A percentile compares a stretch with the other conserved stretches of the same genome.
Conservation (phyloP, 2,888 invertebrate species). For the Archips xylosteana region DNA sequence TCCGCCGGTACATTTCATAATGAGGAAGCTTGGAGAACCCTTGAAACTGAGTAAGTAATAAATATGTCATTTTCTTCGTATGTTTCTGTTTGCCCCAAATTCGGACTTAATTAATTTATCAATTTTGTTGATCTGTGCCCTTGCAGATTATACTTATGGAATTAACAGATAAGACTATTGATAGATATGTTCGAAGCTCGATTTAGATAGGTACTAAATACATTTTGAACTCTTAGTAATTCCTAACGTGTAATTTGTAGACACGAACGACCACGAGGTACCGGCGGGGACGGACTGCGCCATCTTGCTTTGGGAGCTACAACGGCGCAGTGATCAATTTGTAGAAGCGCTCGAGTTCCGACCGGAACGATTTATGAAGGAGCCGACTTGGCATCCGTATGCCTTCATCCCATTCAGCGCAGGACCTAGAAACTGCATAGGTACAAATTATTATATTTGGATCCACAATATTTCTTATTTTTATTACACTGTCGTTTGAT, state of each 20-base stretch:
- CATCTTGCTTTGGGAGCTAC: slow-evolving; percentile 53
- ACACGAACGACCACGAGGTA: slow-evolving; percentile 18
- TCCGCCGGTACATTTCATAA: slow-evolving; percentile 86
- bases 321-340: slow-evolving; percentile 73
- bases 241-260: neutral
- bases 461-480: too few species aligned
- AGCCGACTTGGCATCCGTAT: slow-evolving; percentile 63
- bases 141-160: too few species aligned
- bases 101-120: too few species aligned
- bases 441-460: neutral
- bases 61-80: too few species aligned
- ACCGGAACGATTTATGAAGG: slow-evolving; percentile 76
- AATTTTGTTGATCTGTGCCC: too few species aligned
- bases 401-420: slow-evolving; percentile 82
- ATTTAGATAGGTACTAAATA: too few species aligned
- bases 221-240: too few species aligned
- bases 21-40: slow-evolving; percentile 80
- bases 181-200: too few species aligned
- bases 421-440: slow-evolving; percentile 86
- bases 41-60: slow-evolving; percentile 73
- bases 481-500: too few species aligned
- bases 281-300: slow-evolving; percentile 38
- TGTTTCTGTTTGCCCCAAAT: too few species aligned
- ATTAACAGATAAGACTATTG: too few species aligned
- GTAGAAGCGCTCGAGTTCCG: slow-evolving; percentile 75